A percentile compares a stretch with the other conserved stretches of the same genome.
These are phyloP conservation scores for Opisthocomus hoazin DNA, from an alignment of 2,113 vertebrate species.

Conservation along the genomic window DNA sequence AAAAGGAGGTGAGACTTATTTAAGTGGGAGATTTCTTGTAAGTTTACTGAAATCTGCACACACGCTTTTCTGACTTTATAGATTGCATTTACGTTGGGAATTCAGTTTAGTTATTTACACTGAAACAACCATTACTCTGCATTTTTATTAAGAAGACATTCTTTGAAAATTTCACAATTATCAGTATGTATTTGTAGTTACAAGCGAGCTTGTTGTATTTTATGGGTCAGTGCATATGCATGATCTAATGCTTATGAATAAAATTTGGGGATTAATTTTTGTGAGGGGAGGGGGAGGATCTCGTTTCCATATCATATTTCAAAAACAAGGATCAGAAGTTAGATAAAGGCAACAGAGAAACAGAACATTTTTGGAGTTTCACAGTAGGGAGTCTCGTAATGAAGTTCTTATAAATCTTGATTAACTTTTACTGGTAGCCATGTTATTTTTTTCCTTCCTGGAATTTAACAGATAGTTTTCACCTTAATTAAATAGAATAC, in stretches of 20 bases:
- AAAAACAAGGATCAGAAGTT: not conserved
- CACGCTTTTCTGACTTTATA: not conserved
- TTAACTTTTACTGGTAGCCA: not conserved
- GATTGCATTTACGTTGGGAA: not conserved
- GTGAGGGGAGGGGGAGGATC: too few species aligned
- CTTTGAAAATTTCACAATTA: not conserved
- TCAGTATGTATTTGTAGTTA: not conserved
- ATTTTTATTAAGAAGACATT: not conserved
- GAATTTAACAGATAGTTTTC: not conserved
- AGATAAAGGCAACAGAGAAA: not conserved
- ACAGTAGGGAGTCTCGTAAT: not conserved
- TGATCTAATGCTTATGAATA: not conserved
- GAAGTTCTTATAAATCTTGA: not conserved
- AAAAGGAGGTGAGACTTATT: not conserved
- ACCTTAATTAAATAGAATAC: not conserved
- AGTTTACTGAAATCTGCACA: not conserved
- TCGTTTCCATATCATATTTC: not conserved
- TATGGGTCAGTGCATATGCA: not conserved
- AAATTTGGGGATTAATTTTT: not conserved
- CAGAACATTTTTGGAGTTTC: not conserved
- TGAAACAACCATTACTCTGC: not conserved
- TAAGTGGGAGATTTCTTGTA: not conserved
- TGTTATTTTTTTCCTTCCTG: not conserved
- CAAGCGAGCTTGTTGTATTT: not conserved
- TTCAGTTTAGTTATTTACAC: not conserved